phyloP scores from a whole-genome alignment of 1,140 invertebrate genomes.

The Drosophila kurseongensis region DNA sequence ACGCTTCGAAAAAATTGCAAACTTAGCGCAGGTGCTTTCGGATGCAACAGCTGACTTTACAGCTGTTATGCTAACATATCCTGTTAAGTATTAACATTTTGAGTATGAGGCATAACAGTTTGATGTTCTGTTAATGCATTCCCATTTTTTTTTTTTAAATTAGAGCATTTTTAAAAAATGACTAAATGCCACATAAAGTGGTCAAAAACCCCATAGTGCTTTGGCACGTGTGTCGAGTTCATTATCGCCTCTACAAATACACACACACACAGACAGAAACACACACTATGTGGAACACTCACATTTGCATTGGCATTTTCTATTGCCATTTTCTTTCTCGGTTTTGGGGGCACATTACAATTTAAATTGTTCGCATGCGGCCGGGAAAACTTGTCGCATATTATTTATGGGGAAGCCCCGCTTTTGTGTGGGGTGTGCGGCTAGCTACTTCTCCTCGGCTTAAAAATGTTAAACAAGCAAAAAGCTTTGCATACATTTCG shows the following conservation, averaged over 20 bases:
- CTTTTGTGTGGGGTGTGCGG: neutral
- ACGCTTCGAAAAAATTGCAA: no score
- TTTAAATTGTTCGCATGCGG: slow-evolving; percentile 77
- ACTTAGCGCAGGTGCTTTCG: no score
- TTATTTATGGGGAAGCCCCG: slow-evolving; percentile 60
- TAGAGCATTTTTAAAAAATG: no score
- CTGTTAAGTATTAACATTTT: no score
- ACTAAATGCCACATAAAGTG: no score
- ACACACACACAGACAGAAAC: slow-evolving; percentile 4
- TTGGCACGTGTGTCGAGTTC: slow-evolving; percentile 60
- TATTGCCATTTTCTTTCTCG: slow-evolving; percentile 56
- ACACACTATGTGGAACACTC: slow-evolving; percentile 1
- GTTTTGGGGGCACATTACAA: slow-evolving; percentile 58
- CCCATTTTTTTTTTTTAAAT: no score
- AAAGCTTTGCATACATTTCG: slow-evolving; percentile 64
- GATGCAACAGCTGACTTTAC: no score
- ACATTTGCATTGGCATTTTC: slow-evolving; percentile 64
- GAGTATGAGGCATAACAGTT: no score
- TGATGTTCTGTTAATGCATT: no score
- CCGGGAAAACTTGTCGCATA: slow-evolving; percentile 68
- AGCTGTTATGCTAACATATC: no score
- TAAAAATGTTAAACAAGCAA: slow-evolving; percentile 76
- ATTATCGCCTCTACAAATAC: slow-evolving; percentile 66
- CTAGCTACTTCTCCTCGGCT: slow-evolving; percentile 17
- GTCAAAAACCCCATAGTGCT: no score